Evolutionary conservation across 2,113 vertebrate genomes (phyloP), one percentile per base, ranked within the genome.

Genomic region (Barbus barbus): DNA sequence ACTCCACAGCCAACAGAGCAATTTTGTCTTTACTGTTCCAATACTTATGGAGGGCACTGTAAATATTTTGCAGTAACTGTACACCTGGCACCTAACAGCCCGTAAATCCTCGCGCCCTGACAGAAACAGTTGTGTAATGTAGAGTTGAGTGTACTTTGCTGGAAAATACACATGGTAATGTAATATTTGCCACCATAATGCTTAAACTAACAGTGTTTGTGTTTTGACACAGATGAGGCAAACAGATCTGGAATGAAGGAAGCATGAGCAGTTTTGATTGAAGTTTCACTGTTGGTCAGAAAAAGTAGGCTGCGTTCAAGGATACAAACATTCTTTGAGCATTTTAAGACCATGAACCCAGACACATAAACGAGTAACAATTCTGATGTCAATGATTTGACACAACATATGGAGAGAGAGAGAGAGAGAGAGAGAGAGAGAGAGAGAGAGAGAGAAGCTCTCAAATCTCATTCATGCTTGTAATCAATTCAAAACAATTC

Each of bases 21-120:
- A n/a, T n/a, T n/a, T n/a, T n/a, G n/a, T n/a, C n/a, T n/a, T n/a
- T n/a, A n/a, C n/a, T n/a, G n/a, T n/a, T n/a, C n/a, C n/a, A n/a
- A n/a, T n/a, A n/a, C n/a, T n/a, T n/a, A n/a, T n/a, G n/a, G n/a
- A n/a, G n/a, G n/a, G n/a, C n/a, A n/a, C n/a, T n/a, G n/a, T n/a
- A 91, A 92, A 93, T 90, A 85, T 90, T 92, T 92, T 82, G 91
- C 80, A 82, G 88, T 86, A 60, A 85, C 78, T 84, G 85, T 87
- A 92, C 85, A 92, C 89, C 90, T 90, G 90, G 83, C 82, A 86
- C 26, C 20, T 53, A 69, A 74, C 80, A 86, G 88, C 86, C 83
- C 33, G 78, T 82, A 92, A 91, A 92, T 90, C 88, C 87, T 60
- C 48, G 84, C 71, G 76, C 76, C 82, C 84, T 90, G 83, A 87